Evolutionary conservation across 2,888 invertebrate species (phyloP).

Genomic region (Microdon myrmicae): DNA sequence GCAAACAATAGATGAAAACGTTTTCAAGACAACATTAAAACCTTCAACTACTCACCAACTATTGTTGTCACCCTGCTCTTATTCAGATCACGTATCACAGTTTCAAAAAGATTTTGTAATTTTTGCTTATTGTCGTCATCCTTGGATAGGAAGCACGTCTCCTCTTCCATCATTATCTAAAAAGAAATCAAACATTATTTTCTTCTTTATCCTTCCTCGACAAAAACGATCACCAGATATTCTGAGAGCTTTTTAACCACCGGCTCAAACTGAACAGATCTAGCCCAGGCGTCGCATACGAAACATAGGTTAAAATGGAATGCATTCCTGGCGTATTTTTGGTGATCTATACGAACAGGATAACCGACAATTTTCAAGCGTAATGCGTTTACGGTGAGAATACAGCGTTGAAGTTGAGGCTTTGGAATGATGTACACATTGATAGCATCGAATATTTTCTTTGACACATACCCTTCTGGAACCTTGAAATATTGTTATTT

Average conservation of each 20-base stretch:
- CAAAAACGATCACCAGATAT: slow-evolving; percentile 76
- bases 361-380: slow-evolving; percentile 92
- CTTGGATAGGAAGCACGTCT: slow-evolving; percentile 84
- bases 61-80: slow-evolving; percentile 80
- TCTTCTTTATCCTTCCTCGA: background rate
- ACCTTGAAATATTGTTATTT: slow-evolving; percentile 70
- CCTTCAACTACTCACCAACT: slow-evolving; percentile 69
- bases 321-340: slow-evolving; percentile 92
- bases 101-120: slow-evolving; percentile 79
- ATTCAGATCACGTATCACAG: slow-evolving; percentile 85
- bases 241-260: slow-evolving; percentile 94
- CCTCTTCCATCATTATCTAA: slow-evolving; percentile 85
- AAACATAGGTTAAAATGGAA: slow-evolving; percentile 95
- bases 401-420: slow-evolving; percentile 87
- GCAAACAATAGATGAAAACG: background rate
- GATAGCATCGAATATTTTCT: slow-evolving; percentile 92
- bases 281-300: slow-evolving; percentile 88
- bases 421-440: slow-evolving; percentile 96
- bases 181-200: slow-evolving; percentile 1
- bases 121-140: slow-evolving; percentile 73
- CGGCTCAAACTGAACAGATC: slow-evolving; percentile 92
- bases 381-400: slow-evolving; percentile 84
- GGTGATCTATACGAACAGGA: slow-evolving; percentile 88
- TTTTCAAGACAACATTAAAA: background rate
- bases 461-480: slow-evolving; percentile 89